Evolutionary conservation across 2,888 invertebrate species (phyloP).

Genomic region (Autographa gamma): DNA sequence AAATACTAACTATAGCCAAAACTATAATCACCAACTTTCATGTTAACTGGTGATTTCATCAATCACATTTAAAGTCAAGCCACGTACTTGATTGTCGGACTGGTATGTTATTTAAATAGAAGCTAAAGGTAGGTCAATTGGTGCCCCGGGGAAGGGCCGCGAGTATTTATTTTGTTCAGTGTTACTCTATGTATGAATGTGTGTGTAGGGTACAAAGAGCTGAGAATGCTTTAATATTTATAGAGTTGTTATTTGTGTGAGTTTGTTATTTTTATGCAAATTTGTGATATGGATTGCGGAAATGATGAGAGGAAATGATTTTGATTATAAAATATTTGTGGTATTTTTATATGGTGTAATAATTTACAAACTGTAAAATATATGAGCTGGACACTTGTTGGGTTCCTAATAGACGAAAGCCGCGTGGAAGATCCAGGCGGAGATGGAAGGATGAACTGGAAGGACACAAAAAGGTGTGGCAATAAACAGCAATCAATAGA

Average conservation of each 20-base stretch:
- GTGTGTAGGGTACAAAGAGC: constrained; percentile 1
- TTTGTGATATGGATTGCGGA: background rate
- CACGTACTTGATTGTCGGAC: background rate
- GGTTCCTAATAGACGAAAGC: too few species aligned
- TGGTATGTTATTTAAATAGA: constrained; percentile 44
- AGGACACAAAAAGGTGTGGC: too few species aligned
- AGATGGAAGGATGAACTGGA: too few species aligned
- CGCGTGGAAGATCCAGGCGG: too few species aligned
- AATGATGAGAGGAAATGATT: background rate
- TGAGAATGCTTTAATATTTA: constrained; percentile 18
- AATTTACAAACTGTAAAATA: too few species aligned
- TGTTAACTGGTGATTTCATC: background rate
- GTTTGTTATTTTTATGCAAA: background rate
- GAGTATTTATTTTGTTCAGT: constrained; percentile 70
- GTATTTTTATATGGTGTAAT: too few species aligned
- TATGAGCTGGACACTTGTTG: too few species aligned
- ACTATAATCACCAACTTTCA: background rate
- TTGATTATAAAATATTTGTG: too few species aligned
- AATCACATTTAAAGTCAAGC: constrained; percentile 2
- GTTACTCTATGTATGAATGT: background rate
- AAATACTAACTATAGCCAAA: too few species aligned
- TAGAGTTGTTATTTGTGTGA: background rate
- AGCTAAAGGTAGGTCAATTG: constrained; percentile 59
- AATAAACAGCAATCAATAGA: too few species aligned
- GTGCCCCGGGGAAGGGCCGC: constrained; percentile 60